phyloP scores from a whole-genome alignment of 2,888 invertebrate genomes.

The Pristionchus fissidentatus region DNA sequence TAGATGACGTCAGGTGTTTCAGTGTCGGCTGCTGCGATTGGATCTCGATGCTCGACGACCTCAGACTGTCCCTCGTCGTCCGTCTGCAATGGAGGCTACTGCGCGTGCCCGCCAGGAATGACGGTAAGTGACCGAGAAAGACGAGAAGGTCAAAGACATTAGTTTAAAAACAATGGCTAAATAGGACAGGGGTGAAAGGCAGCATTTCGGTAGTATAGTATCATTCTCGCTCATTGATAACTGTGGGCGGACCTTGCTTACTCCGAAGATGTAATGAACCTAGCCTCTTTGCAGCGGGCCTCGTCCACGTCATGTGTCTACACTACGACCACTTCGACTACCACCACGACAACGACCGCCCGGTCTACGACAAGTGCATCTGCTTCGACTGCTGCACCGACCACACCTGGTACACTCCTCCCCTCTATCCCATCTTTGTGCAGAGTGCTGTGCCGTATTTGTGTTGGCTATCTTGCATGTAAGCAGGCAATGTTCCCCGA shows the following conservation, averaged over 20 bases:
- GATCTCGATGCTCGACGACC: constrained; percentile 4
- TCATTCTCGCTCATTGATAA: neutral
- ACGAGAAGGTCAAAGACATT: neutral
- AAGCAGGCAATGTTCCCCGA: neutral
- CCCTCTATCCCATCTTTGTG: neutral
- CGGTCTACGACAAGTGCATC: constrained; percentile 42
- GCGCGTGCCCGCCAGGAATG: constrained; percentile 62
- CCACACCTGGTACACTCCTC: constrained; percentile 1
- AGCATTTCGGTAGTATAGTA: neutral
- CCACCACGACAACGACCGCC: constrained; percentile 34
- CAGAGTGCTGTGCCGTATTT: neutral
- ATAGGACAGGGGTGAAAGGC: neutral
- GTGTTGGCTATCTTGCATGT: neutral
- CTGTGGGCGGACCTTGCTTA: neutral
- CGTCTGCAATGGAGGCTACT: constrained; percentile 62
- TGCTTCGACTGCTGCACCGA: constrained; percentile 10
- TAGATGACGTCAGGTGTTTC: constrained; percentile 4
- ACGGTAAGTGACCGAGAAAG: neutral
- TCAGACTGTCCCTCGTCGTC: constrained; percentile 65
- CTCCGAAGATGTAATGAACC: neutral
- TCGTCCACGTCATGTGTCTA: neutral
- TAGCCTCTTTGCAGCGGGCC: constrained; percentile 18
- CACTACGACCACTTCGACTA: constrained; percentile 25
- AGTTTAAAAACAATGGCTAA: neutral
- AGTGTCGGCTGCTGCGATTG: constrained; percentile 13